Evolutionary conservation across 2,888 invertebrate species (phyloP).

Genomic region (Ceraclea dissimilis): DNA sequence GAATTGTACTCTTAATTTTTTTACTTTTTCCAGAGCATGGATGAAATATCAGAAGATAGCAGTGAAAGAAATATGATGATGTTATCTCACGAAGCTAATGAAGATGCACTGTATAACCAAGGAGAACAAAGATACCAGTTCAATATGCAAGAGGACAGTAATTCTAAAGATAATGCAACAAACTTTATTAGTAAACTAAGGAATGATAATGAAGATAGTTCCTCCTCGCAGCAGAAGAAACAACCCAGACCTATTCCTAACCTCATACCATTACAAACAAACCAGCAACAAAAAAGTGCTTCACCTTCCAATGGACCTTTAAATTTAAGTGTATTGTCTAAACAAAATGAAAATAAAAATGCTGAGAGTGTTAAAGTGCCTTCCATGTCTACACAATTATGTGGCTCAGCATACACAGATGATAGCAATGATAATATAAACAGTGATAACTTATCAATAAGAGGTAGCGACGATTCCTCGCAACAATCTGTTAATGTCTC

Average conservation of each 20-base stretch:
- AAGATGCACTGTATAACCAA: neutral
- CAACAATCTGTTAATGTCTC: constrained; percentile 25
- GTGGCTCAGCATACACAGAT: constrained; percentile 14
- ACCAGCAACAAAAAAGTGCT: constrained; percentile 33
- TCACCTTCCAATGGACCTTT: constrained; percentile 39
- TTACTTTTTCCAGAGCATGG: constrained; percentile 15
- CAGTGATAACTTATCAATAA: constrained; percentile 16
- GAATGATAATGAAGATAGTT: constrained; percentile 3
- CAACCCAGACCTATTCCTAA: constrained; percentile 63
- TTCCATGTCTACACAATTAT: constrained; percentile 2
- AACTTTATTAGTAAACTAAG: constrained; percentile 1
- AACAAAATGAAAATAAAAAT: constrained; percentile 12
- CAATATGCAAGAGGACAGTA: neutral
- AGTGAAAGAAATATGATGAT: constrained; percentile 6
- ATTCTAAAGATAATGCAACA: neutral
- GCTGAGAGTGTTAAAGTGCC: neutral
- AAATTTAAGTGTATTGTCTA: constrained; percentile 28
- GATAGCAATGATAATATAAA: constrained; percentile 22
- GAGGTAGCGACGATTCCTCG: constrained; percentile 22
- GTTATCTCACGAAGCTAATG: neutral
- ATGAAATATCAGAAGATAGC: constrained; percentile 14
- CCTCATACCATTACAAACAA: constrained; percentile 56
- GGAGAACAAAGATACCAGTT: neutral
- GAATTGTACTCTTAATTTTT: no score
- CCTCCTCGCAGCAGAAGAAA: constrained; percentile 30